Base-by-base conservation (phyloP, 2,797 vertebrate genomes). In the Cynopterus sphinx region DNA sequence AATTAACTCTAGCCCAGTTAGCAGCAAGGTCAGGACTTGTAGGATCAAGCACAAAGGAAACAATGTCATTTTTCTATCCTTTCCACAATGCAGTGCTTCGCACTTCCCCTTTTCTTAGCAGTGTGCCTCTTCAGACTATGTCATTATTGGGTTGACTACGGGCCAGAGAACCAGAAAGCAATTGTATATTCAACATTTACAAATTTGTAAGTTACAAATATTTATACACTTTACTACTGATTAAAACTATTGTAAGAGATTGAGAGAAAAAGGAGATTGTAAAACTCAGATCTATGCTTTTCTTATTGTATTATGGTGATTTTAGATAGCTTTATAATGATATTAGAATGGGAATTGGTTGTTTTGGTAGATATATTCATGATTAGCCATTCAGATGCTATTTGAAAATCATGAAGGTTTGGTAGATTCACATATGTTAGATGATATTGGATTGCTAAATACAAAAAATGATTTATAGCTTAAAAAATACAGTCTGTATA, bases 391-490 rank as follows among this genome's bases (percentile, higher is more conserved):
- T 68, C 43, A 94, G 65, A 87, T 81, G 24, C 9, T 73, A 57
- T 81, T 91, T 85, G 33, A 87, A 96, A 96, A 91, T 91, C 51
- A 87, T 24, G 73, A 87, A 7, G 0, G 4, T 87, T 91, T 87
- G n/a, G 22, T 65, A 70, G 41, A 39, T 68, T 95, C 28, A 82
- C 21, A 12, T 61, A 8, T 87, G 91, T 92, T 63, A 85, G 9
- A 59, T 89, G 26, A 89, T 91, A 87, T 10, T 87, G 75, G 19
- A 74, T 87, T 94, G 89, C 59, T 68, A 94, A 87, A 84, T 33
- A 77, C 28, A 95, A 92, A 68, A 82, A 92, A 84, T 71, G 70
- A 94, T 95, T 84, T 87, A 57, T 9, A 85, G 15, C 17, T 96
- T 97, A 95, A 91, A 85, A 86, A 95, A 95, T 94, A 53, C 6